A percentile compares a stretch with the other conserved stretches of the same genome.
These are phyloP conservation scores for Caenorhabditis tropicalis DNA, from an alignment of 1,140 invertebrate species.

Conservation along the genomic window DNA sequence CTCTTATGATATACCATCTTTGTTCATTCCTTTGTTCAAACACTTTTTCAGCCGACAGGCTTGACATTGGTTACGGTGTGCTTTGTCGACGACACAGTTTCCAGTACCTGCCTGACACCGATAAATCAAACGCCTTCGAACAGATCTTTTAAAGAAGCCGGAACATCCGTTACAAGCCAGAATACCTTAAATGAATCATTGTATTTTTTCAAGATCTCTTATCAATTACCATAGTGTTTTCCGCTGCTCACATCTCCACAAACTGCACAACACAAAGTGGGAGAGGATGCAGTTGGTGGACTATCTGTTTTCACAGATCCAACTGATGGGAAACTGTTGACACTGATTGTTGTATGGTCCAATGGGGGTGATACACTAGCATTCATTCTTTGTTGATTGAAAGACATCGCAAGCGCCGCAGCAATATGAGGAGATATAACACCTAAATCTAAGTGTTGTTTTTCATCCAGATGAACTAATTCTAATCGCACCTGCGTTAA, in stretches of 20 bases:
- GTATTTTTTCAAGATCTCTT: background rate
- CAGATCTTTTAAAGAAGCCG: slow-evolving; percentile 97
- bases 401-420: slow-evolving; percentile 46
- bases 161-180: slow-evolving; percentile 98
- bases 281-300: slow-evolving; percentile 48
- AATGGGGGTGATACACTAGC: slow-evolving; percentile 29
- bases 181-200: slow-evolving; percentile 82
- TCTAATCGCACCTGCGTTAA: background rate
- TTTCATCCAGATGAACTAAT: no score
- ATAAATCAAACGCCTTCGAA: slow-evolving; percentile 94
- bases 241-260: slow-evolving; percentile 70
- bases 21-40: slow-evolving; percentile 98
- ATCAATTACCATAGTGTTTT: slow-evolving; percentile 66
- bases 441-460: background rate
- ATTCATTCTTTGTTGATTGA: slow-evolving; percentile 49
- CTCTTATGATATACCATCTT: slow-evolving; percentile 86
- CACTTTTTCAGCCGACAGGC: slow-evolving; percentile 97
- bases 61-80: slow-evolving; percentile 96
- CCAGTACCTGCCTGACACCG: slow-evolving; percentile 75
- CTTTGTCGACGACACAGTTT: slow-evolving; percentile 94
- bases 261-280: slow-evolving; percentile 63
- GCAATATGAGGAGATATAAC: slow-evolving; percentile 49
- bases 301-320: slow-evolving; percentile 25
- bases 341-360: slow-evolving; percentile 59
- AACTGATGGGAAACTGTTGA: slow-evolving; percentile 58